phyloP scores from a whole-genome alignment of 2,888 invertebrate species.

The Ypsolopha scabrella region DNA sequence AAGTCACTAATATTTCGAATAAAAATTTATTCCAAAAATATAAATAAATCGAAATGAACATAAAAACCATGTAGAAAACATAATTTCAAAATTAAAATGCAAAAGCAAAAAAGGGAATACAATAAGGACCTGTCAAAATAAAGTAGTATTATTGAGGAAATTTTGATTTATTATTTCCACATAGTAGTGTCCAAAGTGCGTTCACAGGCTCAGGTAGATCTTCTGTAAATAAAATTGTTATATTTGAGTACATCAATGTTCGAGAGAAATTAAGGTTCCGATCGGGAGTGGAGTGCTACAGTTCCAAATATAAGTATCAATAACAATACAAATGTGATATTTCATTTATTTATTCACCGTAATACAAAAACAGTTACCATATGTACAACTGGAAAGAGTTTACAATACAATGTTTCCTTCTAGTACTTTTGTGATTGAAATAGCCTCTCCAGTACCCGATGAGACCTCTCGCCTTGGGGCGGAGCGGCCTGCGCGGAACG shows the following conservation, averaged over 20 bases:
- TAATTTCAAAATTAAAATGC: constrained; percentile 49
- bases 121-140: constrained; percentile 62
- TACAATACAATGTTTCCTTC: constrained; percentile 73
- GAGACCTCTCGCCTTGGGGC: constrained; percentile 77
- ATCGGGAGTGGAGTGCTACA: constrained; percentile 68
- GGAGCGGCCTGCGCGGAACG: constrained; percentile 73
- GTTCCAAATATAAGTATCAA: constrained; percentile 52
- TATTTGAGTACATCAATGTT: constrained; percentile 44
- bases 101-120: constrained; percentile 56
- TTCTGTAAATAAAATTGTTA: constrained; percentile 63
- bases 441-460: constrained; percentile 86
- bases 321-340: constrained; percentile 65
- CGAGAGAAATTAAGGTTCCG: constrained; percentile 62
- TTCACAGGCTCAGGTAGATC: constrained; percentile 63
- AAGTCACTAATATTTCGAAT: constrained; percentile 49
- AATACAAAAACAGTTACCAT: constrained; percentile 70
- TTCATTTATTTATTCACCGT: constrained; percentile 67
- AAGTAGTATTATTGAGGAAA: constrained; percentile 61
- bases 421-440: constrained; percentile 83
- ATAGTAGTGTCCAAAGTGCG: constrained; percentile 67
- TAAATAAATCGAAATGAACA: constrained; percentile 63
- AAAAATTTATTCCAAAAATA: constrained; percentile 68
- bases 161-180: constrained; percentile 70
- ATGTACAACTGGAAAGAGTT: constrained; percentile 68
- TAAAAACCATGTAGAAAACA: constrained; percentile 66